A percentile compares a stretch with the other conserved stretches of the same genome.
Conservation (phyloP, 1,140 invertebrate species). For the Zaprionus tsacasi region DNA sequence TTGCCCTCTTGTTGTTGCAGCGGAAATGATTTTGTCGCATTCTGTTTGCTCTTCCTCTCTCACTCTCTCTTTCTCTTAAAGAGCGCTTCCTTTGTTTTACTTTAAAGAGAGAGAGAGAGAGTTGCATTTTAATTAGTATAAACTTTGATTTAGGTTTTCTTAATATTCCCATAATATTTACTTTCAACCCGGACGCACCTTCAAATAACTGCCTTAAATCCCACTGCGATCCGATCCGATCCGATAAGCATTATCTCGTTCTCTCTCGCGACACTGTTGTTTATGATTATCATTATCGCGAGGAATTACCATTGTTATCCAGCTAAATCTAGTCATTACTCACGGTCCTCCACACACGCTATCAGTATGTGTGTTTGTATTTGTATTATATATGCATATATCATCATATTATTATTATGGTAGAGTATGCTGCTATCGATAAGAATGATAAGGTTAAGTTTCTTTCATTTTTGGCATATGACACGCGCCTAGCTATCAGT, state of each 20-base stretch:
- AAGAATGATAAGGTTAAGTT: constrained; percentile 52
- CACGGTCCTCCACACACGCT: constrained; percentile 34
- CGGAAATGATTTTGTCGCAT: constrained; percentile 64
- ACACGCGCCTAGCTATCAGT: constrained; percentile 50
- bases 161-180: constrained; percentile 1
- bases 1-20: constrained; percentile 40
- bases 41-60: constrained; percentile 24
- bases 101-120: not conserved
- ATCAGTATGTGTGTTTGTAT: constrained; percentile 19
- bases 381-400: not conserved
- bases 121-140: not conserved
- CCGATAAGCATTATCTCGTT: constrained; percentile 25
- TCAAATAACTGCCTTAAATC: not conserved
- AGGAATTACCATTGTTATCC: constrained; percentile 80
- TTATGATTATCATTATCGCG: constrained; percentile 73
- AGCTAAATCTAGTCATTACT: constrained; percentile 76
- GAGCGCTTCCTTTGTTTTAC: not conserved
- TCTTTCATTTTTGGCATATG: constrained; percentile 31
- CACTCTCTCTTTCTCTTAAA: not conserved
- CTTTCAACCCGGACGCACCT: constrained; percentile 16
- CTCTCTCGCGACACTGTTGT: constrained; percentile 30
- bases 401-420: not conserved
- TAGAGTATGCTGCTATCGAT: constrained; percentile 18
- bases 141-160: not conserved
- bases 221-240: not conserved